Conservation (phyloP, 2,113 vertebrate genomes). For the Oreocharis arfaki region DNA sequence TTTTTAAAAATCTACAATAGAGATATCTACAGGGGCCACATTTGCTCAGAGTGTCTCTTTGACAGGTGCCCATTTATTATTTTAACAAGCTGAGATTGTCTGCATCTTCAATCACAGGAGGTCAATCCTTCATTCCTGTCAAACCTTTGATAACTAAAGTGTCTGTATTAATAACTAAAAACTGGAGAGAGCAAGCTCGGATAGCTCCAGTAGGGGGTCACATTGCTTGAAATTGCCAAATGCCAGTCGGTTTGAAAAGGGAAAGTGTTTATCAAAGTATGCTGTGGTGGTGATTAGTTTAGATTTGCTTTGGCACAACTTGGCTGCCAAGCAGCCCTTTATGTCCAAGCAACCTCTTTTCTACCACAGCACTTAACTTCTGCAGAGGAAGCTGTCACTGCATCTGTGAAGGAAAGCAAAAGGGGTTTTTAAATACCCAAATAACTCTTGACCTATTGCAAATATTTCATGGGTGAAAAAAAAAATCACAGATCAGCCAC, state of each 20-base stretch:
- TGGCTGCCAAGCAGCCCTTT: background rate
- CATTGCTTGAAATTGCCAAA: background rate
- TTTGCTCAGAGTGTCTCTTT: slow-evolving; percentile 60
- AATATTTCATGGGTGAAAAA: background rate
- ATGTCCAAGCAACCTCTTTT: background rate
- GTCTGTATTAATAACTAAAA: slow-evolving; percentile 63
- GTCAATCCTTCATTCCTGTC: slow-evolving; percentile 60
- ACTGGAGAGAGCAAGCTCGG: background rate
- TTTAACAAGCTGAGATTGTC: slow-evolving; percentile 62
- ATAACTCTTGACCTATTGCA: background rate
- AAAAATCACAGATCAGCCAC: background rate
- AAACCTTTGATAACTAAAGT: slow-evolving; percentile 57
- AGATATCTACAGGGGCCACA: slow-evolving; percentile 65
- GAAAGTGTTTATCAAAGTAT: background rate
- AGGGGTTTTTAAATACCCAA: background rate
- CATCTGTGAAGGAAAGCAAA: background rate
- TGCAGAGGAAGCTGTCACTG: background rate
- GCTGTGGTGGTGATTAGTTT: background rate
- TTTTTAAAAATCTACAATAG: slow-evolving; percentile 58
- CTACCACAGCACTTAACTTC: background rate
- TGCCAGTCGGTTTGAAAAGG: background rate
- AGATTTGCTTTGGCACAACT: background rate
- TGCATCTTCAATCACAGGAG: slow-evolving; percentile 41
- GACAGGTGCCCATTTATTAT: slow-evolving; percentile 68
- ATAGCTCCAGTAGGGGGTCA: background rate